Base-by-base conservation (phyloP, 2,113 vertebrate species). In the Cairina moschata region DNA sequence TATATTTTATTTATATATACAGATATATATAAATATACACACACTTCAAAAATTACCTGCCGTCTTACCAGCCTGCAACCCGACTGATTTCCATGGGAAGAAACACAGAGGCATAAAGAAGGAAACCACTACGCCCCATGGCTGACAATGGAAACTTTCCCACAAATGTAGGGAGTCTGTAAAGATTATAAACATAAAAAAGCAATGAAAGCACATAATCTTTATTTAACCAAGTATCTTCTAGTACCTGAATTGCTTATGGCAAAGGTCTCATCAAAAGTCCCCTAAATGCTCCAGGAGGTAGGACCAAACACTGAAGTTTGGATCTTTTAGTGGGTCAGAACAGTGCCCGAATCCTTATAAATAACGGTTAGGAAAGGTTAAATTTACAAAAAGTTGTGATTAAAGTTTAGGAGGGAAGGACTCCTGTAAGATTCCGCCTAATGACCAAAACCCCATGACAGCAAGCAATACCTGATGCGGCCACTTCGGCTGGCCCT, bases 361-460 rank as follows among this genome's bases (percentile, higher is more conserved):
- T 71, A 84, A 67, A 48, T 0, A 17, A 13, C 63, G 12, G 8
- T 72, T 31, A 58, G 29, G 71, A 66, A 14, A 58, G 22, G 44
- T 75, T 44, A 58, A 85, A 38, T 2, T 56, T 9, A 29, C 48
- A 13, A 48, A 84, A 66, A 67, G 13, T 48, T 28, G 21, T 46
- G 46, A 46, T 46, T 46, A 9, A 9, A 3, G 46, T 52, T 79
- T 38, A 46, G 56, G 52, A 82, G 56, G 56, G 29, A 73, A 73
- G 54, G 75, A 13, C 7, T 75, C 40, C 40, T 60, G 32, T 14
- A 76, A 74, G 83, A 58, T 29, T 76, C 67, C 48, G 21, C 25
- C 13, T 32, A 3, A 3, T 28, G 73, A 21, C 0, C 0, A 15
- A 74, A 66, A 58, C n/a, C 10, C 59, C 1, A 17, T 31, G 77